phyloP scores from a whole-genome alignment of 2,113 vertebrate genomes.

The Leuciscus idus region DNA sequence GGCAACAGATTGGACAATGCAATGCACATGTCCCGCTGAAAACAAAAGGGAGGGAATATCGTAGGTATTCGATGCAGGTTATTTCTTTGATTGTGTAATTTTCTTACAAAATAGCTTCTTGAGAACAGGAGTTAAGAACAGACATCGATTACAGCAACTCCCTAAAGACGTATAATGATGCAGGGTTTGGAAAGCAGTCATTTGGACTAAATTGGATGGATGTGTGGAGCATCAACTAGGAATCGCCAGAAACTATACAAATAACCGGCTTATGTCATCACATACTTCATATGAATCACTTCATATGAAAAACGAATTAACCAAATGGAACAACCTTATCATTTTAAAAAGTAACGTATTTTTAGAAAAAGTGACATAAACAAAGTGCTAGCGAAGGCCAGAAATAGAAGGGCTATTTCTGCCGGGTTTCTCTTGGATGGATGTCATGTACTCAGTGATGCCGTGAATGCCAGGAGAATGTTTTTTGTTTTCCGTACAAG shows the following conservation, averaged over 20 bases:
- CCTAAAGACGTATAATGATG: conserved; percentile 4
- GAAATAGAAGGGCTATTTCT: conserved; percentile 80
- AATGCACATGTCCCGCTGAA: not conserved
- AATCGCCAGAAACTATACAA: conserved; percentile 24
- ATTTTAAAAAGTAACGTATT: conserved; percentile 71
- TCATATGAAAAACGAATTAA: conserved; percentile 14
- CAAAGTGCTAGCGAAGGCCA: conserved; percentile 65
- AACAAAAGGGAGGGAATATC: not conserved
- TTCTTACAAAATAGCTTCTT: not conserved
- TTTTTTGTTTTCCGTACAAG: conserved; percentile 54
- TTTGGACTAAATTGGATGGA: conserved; percentile 29
- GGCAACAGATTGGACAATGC: not conserved
- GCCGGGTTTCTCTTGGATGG: conserved; percentile 76
- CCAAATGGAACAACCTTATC: conserved; percentile 70
- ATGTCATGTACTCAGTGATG: conserved; percentile 57
- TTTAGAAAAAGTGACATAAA: conserved; percentile 70
- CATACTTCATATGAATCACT: conserved; percentile 75
- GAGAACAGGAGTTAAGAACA: conserved; percentile 4
- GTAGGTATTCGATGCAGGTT: not conserved
- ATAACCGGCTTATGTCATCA: conserved; percentile 70
- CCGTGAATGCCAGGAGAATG: conserved; percentile 55
- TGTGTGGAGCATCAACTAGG: conserved; percentile 57
- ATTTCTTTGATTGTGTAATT: not conserved
- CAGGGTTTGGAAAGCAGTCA: not conserved
- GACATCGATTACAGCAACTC: conserved; percentile 1